A percentile compares a stretch with the other conserved stretches of the same genome.
Evolutionary conservation across 2,113 vertebrate species (phyloP).

Genomic region (Notiomystis cincta): DNA sequence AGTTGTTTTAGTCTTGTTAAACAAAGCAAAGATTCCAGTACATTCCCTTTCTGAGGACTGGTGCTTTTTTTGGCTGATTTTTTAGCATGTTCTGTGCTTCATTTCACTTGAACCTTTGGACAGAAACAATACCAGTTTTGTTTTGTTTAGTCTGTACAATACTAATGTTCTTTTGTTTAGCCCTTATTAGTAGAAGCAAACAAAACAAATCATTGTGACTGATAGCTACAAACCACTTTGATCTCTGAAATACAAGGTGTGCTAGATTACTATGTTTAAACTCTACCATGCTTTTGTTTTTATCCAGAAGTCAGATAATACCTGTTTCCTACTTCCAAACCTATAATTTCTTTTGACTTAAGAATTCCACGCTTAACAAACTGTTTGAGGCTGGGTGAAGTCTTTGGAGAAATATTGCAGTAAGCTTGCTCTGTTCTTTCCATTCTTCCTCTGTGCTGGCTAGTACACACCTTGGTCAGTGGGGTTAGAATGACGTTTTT

Average conservation of each 20-base stretch:
- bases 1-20: background rate
- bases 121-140: background rate
- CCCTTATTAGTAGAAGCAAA: background rate
- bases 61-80: background rate
- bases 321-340: background rate
- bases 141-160: background rate
- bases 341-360: background rate
- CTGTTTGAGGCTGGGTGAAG: background rate
- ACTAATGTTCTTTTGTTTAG: background rate
- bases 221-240: background rate
- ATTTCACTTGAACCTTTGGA: background rate
- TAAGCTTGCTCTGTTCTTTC: background rate
- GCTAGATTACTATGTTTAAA: background rate
- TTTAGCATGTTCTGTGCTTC: background rate
- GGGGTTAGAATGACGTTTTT: background rate
- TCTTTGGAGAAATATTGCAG: background rate
- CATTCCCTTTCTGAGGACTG: background rate
- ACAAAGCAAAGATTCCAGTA: background rate
- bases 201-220: background rate
- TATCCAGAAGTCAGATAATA: background rate
- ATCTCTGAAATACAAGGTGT: background rate
- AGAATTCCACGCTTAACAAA: background rate
- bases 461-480: rapidly evolving
- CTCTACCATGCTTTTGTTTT: background rate
- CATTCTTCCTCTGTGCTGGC: background rate